Evolutionary conservation across 2,797 vertebrate species (phyloP).

Genomic region (Leptodactylus fallax): DNA sequence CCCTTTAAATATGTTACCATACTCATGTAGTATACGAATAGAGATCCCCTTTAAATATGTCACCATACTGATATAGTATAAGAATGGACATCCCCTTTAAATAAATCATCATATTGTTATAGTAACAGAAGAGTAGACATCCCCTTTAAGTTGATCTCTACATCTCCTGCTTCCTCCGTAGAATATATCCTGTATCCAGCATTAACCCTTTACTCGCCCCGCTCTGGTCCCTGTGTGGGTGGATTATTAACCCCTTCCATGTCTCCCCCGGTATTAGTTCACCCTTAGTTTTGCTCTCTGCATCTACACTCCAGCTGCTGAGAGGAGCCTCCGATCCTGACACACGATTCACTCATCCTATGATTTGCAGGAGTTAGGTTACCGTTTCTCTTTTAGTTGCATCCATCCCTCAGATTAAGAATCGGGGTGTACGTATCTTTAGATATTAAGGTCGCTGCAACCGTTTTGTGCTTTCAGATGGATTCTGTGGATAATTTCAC

Average conservation of each 20-base stretch:
- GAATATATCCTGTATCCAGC: no score
- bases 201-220: not conserved
- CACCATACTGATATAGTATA: not conserved
- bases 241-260: no score
- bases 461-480: slow-evolving; percentile 78
- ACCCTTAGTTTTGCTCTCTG: not conserved
- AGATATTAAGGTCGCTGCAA: slow-evolving; percentile 13
- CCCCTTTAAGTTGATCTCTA: not conserved
- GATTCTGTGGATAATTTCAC: slow-evolving; percentile 92
- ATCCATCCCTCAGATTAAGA: slow-evolving; percentile 47
- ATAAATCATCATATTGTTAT: no score
- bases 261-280: not conserved
- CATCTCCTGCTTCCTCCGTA: no score
- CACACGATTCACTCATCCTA: slow-evolving; percentile 17
- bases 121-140: no score
- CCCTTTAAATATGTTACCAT: no score
- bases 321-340: not conserved
- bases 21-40: no score
- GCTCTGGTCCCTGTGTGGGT: not conserved
- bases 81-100: not conserved
- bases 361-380: slow-evolving; percentile 36
- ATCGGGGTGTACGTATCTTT: no score
- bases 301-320: not conserved
- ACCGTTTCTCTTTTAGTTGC: slow-evolving; percentile 49
- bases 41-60: no score